A percentile compares a stretch with the other conserved stretches of the same genome.
phyloP scores from a whole-genome alignment of 2,113 vertebrate genomes.

The Globicephala melas region DNA sequence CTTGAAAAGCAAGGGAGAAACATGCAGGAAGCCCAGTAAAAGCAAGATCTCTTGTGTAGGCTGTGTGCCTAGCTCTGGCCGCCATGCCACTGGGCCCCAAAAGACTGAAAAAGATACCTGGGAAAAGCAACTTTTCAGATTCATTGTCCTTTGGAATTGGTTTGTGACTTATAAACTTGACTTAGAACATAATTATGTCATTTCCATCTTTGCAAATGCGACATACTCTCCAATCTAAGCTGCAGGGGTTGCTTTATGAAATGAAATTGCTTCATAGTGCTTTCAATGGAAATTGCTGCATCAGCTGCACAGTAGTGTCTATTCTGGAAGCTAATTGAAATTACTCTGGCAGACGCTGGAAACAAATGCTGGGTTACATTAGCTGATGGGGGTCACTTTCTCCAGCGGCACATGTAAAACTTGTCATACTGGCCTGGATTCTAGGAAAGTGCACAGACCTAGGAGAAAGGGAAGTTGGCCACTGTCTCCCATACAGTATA shows the following conservation, averaged over 20 bases:
- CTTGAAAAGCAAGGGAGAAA: neutral
- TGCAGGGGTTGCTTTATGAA: slow-evolving; percentile 32
- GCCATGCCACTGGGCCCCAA: neutral
- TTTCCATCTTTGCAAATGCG: slow-evolving; percentile 58
- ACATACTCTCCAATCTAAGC: neutral
- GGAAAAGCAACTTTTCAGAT: slow-evolving; percentile 49
- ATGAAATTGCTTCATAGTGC: neutral
- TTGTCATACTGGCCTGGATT: neutral
- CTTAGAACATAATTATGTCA: slow-evolving; percentile 57
- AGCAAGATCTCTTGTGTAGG: neutral
- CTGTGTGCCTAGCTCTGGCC: neutral
- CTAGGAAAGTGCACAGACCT: neutral
- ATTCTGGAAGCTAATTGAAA: slow-evolving; percentile 71
- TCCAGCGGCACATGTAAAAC: slow-evolving; percentile 17
- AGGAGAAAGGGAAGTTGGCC: neutral
- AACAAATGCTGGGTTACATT: slow-evolving; percentile 54
- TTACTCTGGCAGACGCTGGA: slow-evolving; percentile 58
- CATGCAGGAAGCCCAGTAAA: neutral
- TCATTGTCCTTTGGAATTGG: slow-evolving; percentile 54
- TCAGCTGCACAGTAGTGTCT: neutral
- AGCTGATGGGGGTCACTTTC: slow-evolving; percentile 44
- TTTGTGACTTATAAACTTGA: slow-evolving; percentile 62
- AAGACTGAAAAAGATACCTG: neutral
- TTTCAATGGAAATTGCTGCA: slow-evolving; percentile 48
- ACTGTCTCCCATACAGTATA: neutral